Conservation (phyloP, 2,797 vertebrate species). For the Synanceia verrucosa region DNA sequence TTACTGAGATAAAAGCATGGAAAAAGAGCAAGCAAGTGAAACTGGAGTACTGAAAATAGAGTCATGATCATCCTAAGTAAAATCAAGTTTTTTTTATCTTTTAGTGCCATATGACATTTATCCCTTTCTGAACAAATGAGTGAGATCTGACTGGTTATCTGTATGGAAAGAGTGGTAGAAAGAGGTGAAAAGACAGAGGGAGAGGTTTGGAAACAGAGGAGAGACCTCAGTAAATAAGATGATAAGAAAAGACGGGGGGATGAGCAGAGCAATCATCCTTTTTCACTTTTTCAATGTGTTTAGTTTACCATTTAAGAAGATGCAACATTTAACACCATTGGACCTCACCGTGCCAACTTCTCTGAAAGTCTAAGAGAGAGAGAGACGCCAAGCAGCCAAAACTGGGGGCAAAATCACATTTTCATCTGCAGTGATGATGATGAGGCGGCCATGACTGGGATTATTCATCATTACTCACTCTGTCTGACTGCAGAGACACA, state of each 20-base stretch:
- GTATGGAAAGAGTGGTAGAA: too few relatives aligned
- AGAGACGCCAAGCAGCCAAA: background rate
- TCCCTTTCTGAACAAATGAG: background rate
- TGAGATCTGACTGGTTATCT: background rate
- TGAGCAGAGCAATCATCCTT: too few relatives aligned
- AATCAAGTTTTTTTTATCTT: too few relatives aligned
- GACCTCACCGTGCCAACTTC: slow-evolving; percentile 7
- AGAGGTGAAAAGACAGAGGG: too few relatives aligned
- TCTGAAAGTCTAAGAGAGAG: slow-evolving; percentile 41
- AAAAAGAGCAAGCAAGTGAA: too few relatives aligned
- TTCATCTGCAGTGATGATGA: slow-evolving; percentile 55
- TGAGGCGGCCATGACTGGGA: background rate
- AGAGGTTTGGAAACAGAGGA: too few relatives aligned
- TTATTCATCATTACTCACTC: slow-evolving; percentile 41
- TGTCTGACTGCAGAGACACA: slow-evolving; percentile 29
- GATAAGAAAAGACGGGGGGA: too few relatives aligned
- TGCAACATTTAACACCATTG: background rate
- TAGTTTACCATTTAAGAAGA: background rate
- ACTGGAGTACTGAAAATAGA: too few relatives aligned
- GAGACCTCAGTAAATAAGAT: too few relatives aligned
- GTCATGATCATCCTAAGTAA: too few relatives aligned
- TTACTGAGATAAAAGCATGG: background rate
- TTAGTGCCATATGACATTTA: background rate
- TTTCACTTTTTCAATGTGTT: background rate
- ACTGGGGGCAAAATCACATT: slow-evolving; percentile 13